Conservation (phyloP, 2,113 vertebrate species). For the Cyanoderma ruficeps region DNA sequence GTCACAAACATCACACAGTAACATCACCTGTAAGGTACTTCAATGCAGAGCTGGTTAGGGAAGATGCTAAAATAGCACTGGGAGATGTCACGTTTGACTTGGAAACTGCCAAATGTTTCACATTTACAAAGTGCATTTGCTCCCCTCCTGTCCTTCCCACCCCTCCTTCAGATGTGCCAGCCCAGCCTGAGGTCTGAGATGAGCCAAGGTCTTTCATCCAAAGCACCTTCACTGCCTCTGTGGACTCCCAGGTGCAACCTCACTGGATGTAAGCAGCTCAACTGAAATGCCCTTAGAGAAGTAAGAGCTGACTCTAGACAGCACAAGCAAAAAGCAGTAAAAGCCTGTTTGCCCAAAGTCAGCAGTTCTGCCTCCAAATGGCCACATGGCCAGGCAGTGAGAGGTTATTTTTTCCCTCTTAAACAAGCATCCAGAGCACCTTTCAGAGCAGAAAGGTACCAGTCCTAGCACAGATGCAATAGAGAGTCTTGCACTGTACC, state of each 20-base stretch:
- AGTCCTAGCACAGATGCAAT: background rate
- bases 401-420: background rate
- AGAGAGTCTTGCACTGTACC: background rate
- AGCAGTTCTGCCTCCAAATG: background rate
- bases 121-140: rapidly evolving
- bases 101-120: background rate
- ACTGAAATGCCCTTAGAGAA: background rate
- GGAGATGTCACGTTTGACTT: background rate
- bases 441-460: background rate
- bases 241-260: background rate
- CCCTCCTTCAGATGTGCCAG: background rate
- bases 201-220: background rate
- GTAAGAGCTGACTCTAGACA: background rate
- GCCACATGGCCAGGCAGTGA: background rate
- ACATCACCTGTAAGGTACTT: background rate
- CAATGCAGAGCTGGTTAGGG: background rate
- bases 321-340: background rate
- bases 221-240: background rate
- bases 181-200: background rate
- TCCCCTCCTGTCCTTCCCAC: background rate
- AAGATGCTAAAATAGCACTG: background rate
- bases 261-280: background rate
- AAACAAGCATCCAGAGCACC: background rate
- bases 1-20: background rate
- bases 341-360: background rate